Evolutionary conservation across 2,797 vertebrate species (phyloP), one percentile per base, ranked within the genome.

Genomic region (Channallabes apus): DNA sequence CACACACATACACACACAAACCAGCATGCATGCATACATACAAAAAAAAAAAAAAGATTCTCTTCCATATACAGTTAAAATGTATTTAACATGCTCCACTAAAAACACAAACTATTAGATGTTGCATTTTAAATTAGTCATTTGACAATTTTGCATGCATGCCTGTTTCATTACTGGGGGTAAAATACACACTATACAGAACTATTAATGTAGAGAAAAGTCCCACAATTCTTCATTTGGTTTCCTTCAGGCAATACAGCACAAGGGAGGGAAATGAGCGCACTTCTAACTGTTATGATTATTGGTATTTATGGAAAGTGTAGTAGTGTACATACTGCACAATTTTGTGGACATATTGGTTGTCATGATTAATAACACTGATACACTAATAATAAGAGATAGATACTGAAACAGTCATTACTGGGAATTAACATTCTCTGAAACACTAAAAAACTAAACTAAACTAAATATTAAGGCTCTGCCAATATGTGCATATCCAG

Each of bases 11-110:
- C 87, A 85, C 86, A 85, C 80, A 83, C 59, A 90, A 90, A 84
- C 89, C 90, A 90, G 90, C 92, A 93, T 94, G 92, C 94, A 92
- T 89, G 92, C 94, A 92, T 89, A 90, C 84, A 79, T 89, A 88
- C 88, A 83, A 84, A 80, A 91, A 86, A 89, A 91, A 86, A 89
- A 80, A 54, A 87, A 87, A 69, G 56, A 80, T 84, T 65, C 75
- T 86, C 54, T 73, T 88, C 81, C 58, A 88, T 83, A 83, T 59
- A 88, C 85, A 87, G 87, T 64, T 82, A 86, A 59, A 9, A 87
- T 67, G 38, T 76, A 68, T 84, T 90, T 86, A 88, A 90, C 93
- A 95, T 94, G 94, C 94, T 78, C 89, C 88, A 88, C 86, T 91
- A 89, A 86, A 91, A 93, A 93, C 91, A 91, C 88, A 86, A 92